Percentiles rank a stretch among this genome's conserved stretches.
Evolutionary conservation across 2,888 invertebrate species (phyloP).

Genomic region (Leptopilina drosophilae): DNA sequence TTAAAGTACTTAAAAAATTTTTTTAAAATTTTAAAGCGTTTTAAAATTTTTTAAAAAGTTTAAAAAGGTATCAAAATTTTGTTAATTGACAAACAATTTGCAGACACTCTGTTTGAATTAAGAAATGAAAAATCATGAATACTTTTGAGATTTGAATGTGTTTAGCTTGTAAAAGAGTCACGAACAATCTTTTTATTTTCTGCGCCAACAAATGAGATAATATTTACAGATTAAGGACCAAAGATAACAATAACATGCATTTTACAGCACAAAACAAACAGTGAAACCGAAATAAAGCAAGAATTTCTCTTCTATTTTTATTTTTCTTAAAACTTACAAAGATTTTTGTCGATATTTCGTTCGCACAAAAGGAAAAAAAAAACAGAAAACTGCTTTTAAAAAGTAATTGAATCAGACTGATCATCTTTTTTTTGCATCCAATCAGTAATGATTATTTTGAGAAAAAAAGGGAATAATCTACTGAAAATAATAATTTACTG

Average conservation of each 20-base stretch:
- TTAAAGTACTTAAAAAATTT: too few species aligned
- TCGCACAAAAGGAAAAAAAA: constrained; percentile 22
- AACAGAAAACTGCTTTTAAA: background rate
- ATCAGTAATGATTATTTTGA: background rate
- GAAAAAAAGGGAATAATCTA: background rate
- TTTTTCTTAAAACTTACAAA: constrained; percentile 42
- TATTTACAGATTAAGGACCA: constrained; percentile 73
- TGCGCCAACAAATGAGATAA: constrained; percentile 44
- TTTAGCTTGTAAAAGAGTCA: constrained; percentile 25
- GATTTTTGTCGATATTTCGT: constrained; percentile 38
- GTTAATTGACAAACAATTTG: too few species aligned
- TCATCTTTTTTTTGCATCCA: background rate
- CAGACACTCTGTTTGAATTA: constrained; percentile 23
- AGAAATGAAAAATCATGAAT: too few species aligned
- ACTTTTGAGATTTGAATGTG: background rate
- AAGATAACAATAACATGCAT: constrained; percentile 70
- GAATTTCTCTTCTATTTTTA: constrained; percentile 46
- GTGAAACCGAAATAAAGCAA: constrained; percentile 52
- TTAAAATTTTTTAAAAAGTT: too few species aligned
- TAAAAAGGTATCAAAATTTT: too few species aligned
- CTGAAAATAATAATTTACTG: background rate
- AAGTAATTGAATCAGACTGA: constrained; percentile 23
- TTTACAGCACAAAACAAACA: constrained; percentile 58
- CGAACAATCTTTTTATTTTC: constrained; percentile 6
- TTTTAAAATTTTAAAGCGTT: too few species aligned